Percentiles rank a stretch among this genome's conserved stretches.
Evolutionary conservation across 2,888 invertebrate genomes (phyloP).

Genomic region (Himalopsyche anomala): DNA sequence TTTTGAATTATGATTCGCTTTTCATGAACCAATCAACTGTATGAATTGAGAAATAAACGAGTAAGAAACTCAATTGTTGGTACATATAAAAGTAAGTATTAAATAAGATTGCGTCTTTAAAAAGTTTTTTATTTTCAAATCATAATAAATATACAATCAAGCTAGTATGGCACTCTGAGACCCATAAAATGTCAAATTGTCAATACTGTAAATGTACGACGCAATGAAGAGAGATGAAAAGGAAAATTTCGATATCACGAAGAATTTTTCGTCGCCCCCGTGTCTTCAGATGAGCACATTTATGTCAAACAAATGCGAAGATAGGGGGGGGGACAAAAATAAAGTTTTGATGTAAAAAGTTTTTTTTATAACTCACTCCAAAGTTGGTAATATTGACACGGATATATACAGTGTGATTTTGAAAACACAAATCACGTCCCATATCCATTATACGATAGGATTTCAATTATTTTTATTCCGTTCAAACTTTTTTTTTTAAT

Average conservation of each 20-base stretch:
- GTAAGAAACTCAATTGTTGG: too few relatives aligned
- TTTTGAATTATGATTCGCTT: too few relatives aligned
- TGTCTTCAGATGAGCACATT: constrained; percentile 64
- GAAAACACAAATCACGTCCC: constrained; percentile 49
- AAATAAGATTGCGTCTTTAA: too few relatives aligned
- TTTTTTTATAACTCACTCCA: constrained; percentile 71
- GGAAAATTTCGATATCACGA: constrained; percentile 62
- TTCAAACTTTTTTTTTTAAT: too few relatives aligned
- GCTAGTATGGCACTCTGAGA: not conserved
- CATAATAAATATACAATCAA: constrained; percentile 9
- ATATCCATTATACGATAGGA: not conserved
- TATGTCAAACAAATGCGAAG: constrained; percentile 65
- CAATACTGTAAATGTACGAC: constrained; percentile 12
- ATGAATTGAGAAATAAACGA: too few relatives aligned
- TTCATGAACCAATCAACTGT: too few relatives aligned
- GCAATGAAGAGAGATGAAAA: constrained; percentile 45
- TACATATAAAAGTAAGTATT: too few relatives aligned
- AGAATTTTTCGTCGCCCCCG: constrained; percentile 40
- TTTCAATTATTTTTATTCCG: constrained; percentile 1
- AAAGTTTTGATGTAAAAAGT: constrained; percentile 79
- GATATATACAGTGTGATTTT: constrained; percentile 62
- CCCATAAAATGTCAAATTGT: not conserved
- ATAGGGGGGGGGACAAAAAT: constrained; percentile 67
- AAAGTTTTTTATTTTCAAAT: too few relatives aligned
- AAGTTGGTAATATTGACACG: constrained; percentile 65